Evolutionary conservation across 2,888 invertebrate species (phyloP), one percentile per base, ranked within the genome.

Genomic region (Polymixis flavicincta): DNA sequence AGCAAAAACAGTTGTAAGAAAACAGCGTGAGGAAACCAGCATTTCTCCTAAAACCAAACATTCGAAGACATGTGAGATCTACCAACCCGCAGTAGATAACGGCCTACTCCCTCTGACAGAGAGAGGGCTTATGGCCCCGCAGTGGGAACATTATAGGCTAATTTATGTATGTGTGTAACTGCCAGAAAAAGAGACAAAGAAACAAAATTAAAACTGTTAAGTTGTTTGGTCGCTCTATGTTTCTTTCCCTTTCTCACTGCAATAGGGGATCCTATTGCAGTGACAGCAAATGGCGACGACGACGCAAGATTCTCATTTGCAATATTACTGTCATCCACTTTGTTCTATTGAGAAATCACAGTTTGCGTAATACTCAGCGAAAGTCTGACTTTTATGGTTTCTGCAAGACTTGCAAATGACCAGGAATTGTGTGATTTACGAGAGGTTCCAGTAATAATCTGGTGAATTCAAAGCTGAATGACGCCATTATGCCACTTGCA

Each of bases 291-390:
- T 70, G 60, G 70, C 54, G 60, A 7, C 80, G 60, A 7, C 80
- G 67, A 60, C 50, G 76, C 84, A 84, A 83, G 73, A 77, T 63
- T 55, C 71, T 55, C 57, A 64, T 71, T 84, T 68, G 68, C 81
- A 83, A 80, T 74, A 77, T 60, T 71, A 69, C 80, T 80, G 80
- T 76, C 82, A 80, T 76, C 77, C 65, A 54, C 66, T 61, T 79
- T 70, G 70, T 80, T 76, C 65, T 73, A 83, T 83, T 83, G 83
- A 68, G 84, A 83, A 84, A 83, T 74, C 71, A 55, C 65, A 6
- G 67, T 52, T 84, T 68, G 19, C 48, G 73, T 57, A 77, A 74
- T 71, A n/a, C 50, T 59, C 14, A 25, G 67, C 77, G 81, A 77
- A 80, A 80, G 77, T 77, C 19, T 66, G 61, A 70, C 48, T 80